Conservation (phyloP, 1,140 invertebrate genomes). For the Brachionus rotundiformis region DNA sequence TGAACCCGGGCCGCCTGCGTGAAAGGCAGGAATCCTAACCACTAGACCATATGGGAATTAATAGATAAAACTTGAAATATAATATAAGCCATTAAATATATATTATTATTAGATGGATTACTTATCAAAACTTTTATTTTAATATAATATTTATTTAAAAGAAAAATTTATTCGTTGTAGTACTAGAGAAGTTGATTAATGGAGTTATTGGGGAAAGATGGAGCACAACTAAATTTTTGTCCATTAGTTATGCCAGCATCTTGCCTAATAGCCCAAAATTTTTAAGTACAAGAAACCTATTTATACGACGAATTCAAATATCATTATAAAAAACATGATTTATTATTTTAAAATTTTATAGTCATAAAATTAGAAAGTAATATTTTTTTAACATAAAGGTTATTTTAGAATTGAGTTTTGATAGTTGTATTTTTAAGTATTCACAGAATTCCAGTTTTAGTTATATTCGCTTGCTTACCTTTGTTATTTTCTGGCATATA, state of each 20-base stretch:
- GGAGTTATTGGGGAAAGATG: background rate
- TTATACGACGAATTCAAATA: background rate
- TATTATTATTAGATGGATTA: too few species aligned
- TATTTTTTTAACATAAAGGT: background rate
- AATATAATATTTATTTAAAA: too few species aligned
- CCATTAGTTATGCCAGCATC: background rate
- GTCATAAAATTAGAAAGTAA: background rate
- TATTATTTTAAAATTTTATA: background rate
- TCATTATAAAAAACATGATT: background rate
- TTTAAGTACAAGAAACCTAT: background rate
- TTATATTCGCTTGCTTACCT: background rate
- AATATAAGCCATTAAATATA: too few species aligned
- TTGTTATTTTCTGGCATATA: background rate
- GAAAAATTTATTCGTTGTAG: too few species aligned
- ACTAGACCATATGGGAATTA: constrained; percentile 16
- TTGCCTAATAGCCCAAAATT: constrained; percentile 1
- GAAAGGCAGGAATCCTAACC: constrained; percentile 15
- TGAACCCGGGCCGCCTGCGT: background rate
- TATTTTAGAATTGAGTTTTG: background rate
- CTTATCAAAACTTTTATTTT: too few species aligned
- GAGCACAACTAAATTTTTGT: background rate
- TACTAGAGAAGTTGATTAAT: background rate
- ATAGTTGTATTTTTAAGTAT: background rate
- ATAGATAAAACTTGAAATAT: too few species aligned
- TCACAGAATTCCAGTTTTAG: background rate